Conservation (phyloP, 2,113 vertebrate species). For the Progne subis region DNA sequence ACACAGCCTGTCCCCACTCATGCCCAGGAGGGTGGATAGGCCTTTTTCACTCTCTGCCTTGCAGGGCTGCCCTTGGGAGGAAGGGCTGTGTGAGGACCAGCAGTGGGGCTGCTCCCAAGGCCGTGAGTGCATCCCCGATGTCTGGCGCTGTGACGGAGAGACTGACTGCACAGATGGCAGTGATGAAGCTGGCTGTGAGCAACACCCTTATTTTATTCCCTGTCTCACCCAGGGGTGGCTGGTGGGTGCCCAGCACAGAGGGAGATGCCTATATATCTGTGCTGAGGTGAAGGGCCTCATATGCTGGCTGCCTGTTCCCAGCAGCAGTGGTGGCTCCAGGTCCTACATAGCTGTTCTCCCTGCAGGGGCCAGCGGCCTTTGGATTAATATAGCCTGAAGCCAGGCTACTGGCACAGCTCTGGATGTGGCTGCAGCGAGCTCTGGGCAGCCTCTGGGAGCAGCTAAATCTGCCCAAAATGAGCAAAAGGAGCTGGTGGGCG, state of each 20-base stretch:
- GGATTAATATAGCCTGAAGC: background rate
- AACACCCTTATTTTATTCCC: background rate
- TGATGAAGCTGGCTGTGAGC: constrained; percentile 86
- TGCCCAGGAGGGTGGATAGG: background rate
- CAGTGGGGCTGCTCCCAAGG: constrained; percentile 81
- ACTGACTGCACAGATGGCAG: constrained; percentile 81
- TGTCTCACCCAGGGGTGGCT: background rate
- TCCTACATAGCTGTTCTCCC: background rate
- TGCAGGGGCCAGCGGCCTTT: background rate
- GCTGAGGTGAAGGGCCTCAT: background rate
- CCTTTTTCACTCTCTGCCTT: background rate
- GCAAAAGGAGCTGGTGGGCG: background rate
- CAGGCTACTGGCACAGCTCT: background rate
- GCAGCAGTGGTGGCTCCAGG: background rate
- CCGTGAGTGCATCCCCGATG: constrained; percentile 79
- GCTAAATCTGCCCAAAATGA: background rate
- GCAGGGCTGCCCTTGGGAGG: constrained; percentile 26
- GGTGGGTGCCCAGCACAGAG: background rate
- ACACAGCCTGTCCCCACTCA: fast-evolving
- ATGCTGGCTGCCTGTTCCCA: background rate
- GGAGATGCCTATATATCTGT: background rate
- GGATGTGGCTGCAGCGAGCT: background rate
- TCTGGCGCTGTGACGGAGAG: constrained; percentile 85
- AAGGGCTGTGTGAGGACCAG: background rate
- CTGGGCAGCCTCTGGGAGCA: background rate